These are phyloP conservation scores for Octodon degus DNA, from an alignment of 2,113 vertebrate genomes.

Conservation along the genomic window DNA sequence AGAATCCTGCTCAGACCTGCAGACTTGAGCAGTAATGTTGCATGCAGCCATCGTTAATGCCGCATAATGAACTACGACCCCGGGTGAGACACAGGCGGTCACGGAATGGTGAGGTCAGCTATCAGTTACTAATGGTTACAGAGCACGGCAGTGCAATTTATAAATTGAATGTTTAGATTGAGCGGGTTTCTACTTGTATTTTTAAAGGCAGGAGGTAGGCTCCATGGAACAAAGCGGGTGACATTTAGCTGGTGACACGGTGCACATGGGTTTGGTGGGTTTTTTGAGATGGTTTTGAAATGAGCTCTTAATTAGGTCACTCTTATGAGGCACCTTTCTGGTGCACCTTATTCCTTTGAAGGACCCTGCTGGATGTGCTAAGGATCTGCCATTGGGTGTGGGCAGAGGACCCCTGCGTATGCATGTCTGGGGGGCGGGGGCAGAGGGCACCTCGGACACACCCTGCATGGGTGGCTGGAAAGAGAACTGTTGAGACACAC, in stretches of 20 bases:
- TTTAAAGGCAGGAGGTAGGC: conserved; percentile 47
- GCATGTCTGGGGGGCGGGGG: background rate
- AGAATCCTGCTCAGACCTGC: accelerated
- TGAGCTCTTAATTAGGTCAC: background rate
- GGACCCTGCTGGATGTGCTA: background rate
- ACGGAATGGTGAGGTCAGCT: background rate
- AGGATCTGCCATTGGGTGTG: background rate
- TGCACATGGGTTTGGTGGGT: background rate
- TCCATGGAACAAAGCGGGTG: background rate
- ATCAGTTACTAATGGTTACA: conserved; percentile 47
- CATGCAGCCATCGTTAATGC: accelerated
- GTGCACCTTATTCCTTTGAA: background rate
- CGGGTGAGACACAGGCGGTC: background rate
- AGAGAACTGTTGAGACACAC: background rate
- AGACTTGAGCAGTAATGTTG: background rate
- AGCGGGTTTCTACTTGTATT: conserved; percentile 32
- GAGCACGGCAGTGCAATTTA: conserved; percentile 50
- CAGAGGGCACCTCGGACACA: background rate
- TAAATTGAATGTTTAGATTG: conserved; percentile 59
- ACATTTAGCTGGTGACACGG: conserved; percentile 66
- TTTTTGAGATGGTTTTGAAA: background rate
- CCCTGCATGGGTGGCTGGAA: background rate
- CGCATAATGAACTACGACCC: background rate
- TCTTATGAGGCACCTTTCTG: background rate
- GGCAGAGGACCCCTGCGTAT: background rate